A percentile compares a stretch with the other conserved stretches of the same genome.
Evolutionary conservation across 2,113 vertebrate species (phyloP).

Genomic region (Microtus oregoni): DNA sequence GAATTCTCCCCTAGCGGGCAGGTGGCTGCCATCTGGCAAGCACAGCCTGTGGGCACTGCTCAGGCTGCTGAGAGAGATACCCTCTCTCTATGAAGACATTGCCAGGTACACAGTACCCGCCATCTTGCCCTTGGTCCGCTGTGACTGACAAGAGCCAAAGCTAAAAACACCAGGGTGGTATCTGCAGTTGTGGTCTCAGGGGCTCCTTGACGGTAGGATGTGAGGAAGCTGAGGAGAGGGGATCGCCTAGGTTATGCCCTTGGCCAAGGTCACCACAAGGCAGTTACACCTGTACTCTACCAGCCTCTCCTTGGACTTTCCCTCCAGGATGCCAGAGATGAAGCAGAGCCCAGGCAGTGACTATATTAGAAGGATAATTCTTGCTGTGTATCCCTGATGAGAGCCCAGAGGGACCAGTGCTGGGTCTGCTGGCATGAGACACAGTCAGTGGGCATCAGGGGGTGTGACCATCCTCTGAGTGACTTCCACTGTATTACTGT

Average conservation of each 20-base stretch:
- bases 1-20: too few species aligned
- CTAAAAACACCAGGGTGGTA: neutral
- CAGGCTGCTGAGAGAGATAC: neutral
- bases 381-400: neutral
- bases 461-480: neutral
- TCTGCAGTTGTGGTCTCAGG: neutral
- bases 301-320: neutral
- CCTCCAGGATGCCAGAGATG: neutral
- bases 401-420: neutral
- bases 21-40: accelerated
- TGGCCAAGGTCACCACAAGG: neutral
- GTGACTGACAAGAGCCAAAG: neutral
- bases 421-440: neutral
- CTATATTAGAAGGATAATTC: neutral
- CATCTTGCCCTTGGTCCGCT: neutral
- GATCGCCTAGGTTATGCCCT: neutral
- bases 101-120: neutral
- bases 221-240: neutral
- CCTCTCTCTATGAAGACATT: neutral
- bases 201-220: neutral
- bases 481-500: neutral
- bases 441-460: neutral
- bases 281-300: neutral
- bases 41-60: neutral
- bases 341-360: neutral